Percentiles rank a stretch among this genome's conserved stretches.
Conservation (phyloP, 1,140 invertebrate genomes). For the Aphelenchoides fujianensis region DNA sequence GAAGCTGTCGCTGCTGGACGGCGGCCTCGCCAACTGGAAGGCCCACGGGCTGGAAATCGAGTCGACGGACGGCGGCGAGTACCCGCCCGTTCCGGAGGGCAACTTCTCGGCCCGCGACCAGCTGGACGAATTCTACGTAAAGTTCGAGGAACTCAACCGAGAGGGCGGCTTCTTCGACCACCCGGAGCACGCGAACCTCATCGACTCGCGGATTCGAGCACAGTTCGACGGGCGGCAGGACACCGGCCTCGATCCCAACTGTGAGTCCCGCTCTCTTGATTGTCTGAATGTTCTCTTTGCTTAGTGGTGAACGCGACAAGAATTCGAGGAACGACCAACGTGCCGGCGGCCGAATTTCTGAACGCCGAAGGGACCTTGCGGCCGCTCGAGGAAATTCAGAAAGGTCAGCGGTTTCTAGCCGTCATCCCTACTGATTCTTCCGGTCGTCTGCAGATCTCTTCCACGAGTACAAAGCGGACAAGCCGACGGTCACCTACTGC, state of each 20-base stretch:
- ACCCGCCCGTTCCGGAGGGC: conserved; percentile 27
- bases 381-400: conserved; percentile 27
- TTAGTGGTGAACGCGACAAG: conserved; percentile 42
- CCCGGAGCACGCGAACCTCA: conserved; percentile 22
- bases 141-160: conserved; percentile 37
- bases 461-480: conserved; percentile 15
- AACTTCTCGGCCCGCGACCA: conserved; percentile 42
- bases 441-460: conserved; percentile 3
- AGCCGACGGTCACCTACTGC: conserved; percentile 50
- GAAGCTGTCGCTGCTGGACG: conserved; percentile 50
- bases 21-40: conserved; percentile 38
- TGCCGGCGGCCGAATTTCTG: conserved; percentile 46
- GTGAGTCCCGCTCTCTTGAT: conserved; percentile 26
- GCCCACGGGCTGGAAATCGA: conserved; percentile 31
- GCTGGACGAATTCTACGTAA: conserved; percentile 29
- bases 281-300: conserved; percentile 9
- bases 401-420: too few relatives aligned
- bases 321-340: conserved; percentile 46
- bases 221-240: conserved; percentile 56
- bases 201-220: conserved; percentile 42
- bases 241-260: conserved; percentile 45
- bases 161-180: conserved; percentile 25
- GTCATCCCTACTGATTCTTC: too few relatives aligned
- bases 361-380: conserved; percentile 30
- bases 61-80: conserved; percentile 22